phyloP scores from a whole-genome alignment of 1,140 invertebrate genomes.

The Drosophila nigrodunni region DNA sequence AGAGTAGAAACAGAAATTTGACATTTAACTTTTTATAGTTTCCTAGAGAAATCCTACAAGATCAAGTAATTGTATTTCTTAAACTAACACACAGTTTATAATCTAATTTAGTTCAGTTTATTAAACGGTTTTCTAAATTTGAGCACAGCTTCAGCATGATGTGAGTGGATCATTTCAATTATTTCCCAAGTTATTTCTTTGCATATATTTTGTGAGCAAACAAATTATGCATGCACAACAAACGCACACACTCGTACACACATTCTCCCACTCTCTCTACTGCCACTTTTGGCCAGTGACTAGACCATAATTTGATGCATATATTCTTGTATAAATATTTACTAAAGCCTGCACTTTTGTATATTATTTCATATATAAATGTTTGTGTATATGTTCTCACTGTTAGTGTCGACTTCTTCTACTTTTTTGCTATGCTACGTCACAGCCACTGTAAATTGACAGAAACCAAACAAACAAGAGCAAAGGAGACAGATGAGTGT shows the following conservation, averaged over 20 bases:
- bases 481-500: slow-evolving; percentile 10
- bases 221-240: slow-evolving; percentile 43
- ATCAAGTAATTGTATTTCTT: too few relatives aligned
- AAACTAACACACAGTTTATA: too few relatives aligned
- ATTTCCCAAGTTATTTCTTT: slow-evolving; percentile 5
- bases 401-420: too few relatives aligned
- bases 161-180: slow-evolving; percentile 19
- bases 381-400: not conserved
- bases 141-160: not conserved
- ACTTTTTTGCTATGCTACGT: not conserved
- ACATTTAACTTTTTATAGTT: too few relatives aligned
- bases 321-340: slow-evolving; percentile 75
- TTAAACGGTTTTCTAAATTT: not conserved
- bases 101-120: too few relatives aligned
- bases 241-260: not conserved
- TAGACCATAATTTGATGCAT: slow-evolving; percentile 55
- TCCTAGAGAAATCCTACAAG: too few relatives aligned
- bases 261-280: not conserved
- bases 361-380: slow-evolving; percentile 51
- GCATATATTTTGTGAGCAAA: slow-evolving; percentile 6
- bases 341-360: slow-evolving; percentile 66
- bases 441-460: slow-evolving; percentile 59
- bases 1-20: too few relatives aligned
- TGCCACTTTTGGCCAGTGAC: slow-evolving; percentile 5
- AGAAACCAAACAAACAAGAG: slow-evolving; percentile 57